Percentiles rank a stretch among this genome's conserved stretches.
These are phyloP conservation scores for Pammene fasciana DNA, from an alignment of 2,888 invertebrate genomes.

Conservation along the genomic window DNA sequence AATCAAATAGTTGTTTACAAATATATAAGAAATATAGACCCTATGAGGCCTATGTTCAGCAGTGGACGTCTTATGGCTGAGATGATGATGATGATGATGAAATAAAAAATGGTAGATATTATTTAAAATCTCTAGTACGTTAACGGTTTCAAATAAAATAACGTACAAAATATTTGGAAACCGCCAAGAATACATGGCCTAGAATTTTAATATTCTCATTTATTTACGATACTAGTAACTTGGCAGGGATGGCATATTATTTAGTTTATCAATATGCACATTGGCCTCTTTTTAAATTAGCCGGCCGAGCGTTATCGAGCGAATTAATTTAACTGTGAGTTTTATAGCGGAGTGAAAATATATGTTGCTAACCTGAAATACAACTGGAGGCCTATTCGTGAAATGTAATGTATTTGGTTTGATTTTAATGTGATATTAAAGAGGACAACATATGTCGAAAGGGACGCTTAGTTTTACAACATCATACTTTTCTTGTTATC, in stretches of 20 bases:
- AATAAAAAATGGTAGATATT: too few relatives aligned
- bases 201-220: slow-evolving; percentile 39
- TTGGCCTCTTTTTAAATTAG: slow-evolving; percentile 30
- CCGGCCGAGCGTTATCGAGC: neutral
- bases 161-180: slow-evolving; percentile 23
- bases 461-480: too few relatives aligned
- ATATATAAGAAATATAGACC: too few relatives aligned
- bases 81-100: too few relatives aligned
- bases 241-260: slow-evolving; percentile 27
- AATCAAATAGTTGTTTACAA: too few relatives aligned
- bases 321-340: slow-evolving; percentile 6
- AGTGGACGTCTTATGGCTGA: too few relatives aligned
- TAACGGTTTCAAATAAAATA: slow-evolving; percentile 29
- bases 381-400: neutral
- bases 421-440: too few relatives aligned
- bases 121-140: slow-evolving; percentile 9
- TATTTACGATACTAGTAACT: slow-evolving; percentile 30
- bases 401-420: too few relatives aligned
- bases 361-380: neutral
- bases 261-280: slow-evolving; percentile 31
- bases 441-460: too few relatives aligned
- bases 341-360: slow-evolving; percentile 9
- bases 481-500: too few relatives aligned
- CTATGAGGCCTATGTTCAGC: too few relatives aligned
- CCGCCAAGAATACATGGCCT: slow-evolving; percentile 33